A percentile compares a stretch with the other conserved stretches of the same genome.
Conservation (phyloP, 1,140 invertebrate species). For the Helicoverpa zea region DNA sequence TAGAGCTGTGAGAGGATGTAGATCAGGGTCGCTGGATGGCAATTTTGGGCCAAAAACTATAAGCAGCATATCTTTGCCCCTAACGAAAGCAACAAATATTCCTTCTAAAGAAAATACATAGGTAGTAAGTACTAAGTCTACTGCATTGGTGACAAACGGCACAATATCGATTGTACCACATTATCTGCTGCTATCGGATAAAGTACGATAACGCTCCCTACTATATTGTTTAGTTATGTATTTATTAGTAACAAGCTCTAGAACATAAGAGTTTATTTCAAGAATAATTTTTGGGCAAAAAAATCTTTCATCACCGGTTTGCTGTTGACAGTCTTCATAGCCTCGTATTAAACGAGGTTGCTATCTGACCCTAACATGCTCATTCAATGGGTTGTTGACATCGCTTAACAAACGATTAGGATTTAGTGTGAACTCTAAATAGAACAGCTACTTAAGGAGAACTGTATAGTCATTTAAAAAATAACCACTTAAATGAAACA, state of each 20-base stretch:
- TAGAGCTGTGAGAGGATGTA: too few species aligned
- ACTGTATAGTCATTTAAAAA: too few species aligned
- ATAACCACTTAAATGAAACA: too few species aligned
- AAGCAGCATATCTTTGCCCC: neutral
- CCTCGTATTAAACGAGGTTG: neutral
- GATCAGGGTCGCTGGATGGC: too few species aligned
- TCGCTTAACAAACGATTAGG: neutral
- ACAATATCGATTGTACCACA: constrained; percentile 38
- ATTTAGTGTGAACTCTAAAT: neutral
- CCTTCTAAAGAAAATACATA: neutral
- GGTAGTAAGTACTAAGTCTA: constrained; percentile 19
- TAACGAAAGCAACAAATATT: neutral
- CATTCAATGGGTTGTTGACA: constrained; percentile 2
- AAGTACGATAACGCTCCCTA: constrained; percentile 42
- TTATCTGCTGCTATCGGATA: constrained; percentile 49
- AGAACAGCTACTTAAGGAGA: neutral
- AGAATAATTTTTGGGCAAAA: neutral
- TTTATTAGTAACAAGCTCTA: constrained; percentile 13
- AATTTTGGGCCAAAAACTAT: too few species aligned
- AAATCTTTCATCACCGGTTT: neutral
- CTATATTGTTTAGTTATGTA: constrained; percentile 25
- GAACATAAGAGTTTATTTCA: neutral
- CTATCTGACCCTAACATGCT: constrained; percentile 1
- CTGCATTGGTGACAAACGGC: constrained; percentile 32
- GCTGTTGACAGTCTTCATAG: neutral